Evolutionary conservation across 2,888 invertebrate genomes (phyloP).

Genomic region (Diaprepes abbreviatus): DNA sequence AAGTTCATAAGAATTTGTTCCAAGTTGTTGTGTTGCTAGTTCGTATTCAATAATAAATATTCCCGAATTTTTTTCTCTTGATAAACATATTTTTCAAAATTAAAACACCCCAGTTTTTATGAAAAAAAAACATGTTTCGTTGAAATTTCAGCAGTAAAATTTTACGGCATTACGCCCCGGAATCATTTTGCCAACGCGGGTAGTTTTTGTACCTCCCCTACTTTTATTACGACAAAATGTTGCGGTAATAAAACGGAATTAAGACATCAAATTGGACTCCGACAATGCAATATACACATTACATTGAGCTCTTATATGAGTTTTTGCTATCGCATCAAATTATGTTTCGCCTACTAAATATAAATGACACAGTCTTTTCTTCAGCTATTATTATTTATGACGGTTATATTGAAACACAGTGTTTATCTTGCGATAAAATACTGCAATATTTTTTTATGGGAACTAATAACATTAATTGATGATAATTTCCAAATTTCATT

Average conservation of each 20-base stretch:
- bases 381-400: neutral
- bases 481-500: too few species aligned
- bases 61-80: too few species aligned
- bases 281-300: neutral
- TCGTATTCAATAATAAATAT: too few species aligned
- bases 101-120: too few species aligned
- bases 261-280: conserved; percentile 11
- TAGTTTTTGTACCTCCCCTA: conserved; percentile 27
- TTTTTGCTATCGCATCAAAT: neutral
- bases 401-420: too few species aligned
- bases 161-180: conserved; percentile 28
- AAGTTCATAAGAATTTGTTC: too few species aligned
- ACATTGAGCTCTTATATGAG: neutral
- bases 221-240: conserved; percentile 28
- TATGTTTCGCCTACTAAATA: conserved; percentile 1
- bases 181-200: conserved; percentile 27
- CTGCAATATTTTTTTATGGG: too few species aligned
- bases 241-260: conserved; percentile 23
- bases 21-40: too few species aligned
- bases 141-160: conserved; percentile 33
- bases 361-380: neutral
- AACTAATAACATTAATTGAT: too few species aligned
- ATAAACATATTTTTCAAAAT: too few species aligned
- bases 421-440: too few species aligned
- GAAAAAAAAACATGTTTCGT: too few species aligned